These are phyloP conservation scores for Seriola rivoliana DNA, from an alignment of 2,113 vertebrate species.

Conservation along the genomic window DNA sequence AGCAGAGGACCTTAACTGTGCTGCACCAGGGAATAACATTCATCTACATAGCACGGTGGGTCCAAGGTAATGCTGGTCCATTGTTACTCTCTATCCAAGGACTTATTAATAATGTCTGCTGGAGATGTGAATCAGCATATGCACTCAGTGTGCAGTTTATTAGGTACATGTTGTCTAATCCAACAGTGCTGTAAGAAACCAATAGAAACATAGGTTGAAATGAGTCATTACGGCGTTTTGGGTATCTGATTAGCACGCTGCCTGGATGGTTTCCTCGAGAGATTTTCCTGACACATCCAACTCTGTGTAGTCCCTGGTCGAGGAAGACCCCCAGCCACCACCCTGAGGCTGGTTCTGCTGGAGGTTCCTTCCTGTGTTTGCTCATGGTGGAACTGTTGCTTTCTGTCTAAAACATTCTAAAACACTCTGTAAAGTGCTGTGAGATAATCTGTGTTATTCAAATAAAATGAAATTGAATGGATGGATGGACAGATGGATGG, in stretches of 20 bases:
- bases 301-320: background rate
- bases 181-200: background rate
- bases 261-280: background rate
- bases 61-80: constrained; percentile 5
- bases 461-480: background rate
- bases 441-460: too few relatives aligned
- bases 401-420: too few relatives aligned
- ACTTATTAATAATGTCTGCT: background rate
- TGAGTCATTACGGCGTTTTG: background rate
- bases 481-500: background rate
- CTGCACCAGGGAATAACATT: constrained; percentile 13
- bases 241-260: background rate
- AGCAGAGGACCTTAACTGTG: constrained; percentile 20
- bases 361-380: too few relatives aligned
- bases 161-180: background rate
- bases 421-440: too few relatives aligned
- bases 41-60: background rate
- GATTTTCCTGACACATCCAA: background rate
- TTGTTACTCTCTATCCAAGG: constrained; percentile 10
- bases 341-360: too few relatives aligned
- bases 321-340: too few relatives aligned
- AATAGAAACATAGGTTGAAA: background rate
- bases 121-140: constrained; percentile 14
- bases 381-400: too few relatives aligned
- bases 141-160: background rate